Conservation (phyloP, 1,140 invertebrate species). For the Oedothorax gibbosus region DNA sequence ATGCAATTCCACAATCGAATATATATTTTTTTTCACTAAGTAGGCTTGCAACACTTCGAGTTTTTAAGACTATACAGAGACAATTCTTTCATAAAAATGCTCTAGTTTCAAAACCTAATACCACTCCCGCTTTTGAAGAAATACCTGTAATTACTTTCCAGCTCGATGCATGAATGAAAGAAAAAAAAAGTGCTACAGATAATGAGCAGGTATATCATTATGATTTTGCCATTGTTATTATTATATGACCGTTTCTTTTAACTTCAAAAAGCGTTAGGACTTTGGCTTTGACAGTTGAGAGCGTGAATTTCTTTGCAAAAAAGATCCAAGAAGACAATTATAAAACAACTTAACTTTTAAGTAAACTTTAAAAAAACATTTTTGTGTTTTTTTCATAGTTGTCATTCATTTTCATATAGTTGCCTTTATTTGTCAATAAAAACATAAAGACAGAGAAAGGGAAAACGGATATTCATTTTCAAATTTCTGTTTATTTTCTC, state of each 20-base stretch:
- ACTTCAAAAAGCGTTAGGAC: no score
- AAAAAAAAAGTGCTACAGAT: slow-evolving; percentile 1
- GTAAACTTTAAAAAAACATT: no score
- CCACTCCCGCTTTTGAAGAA: slow-evolving; percentile 16
- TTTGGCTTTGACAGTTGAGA: no score
- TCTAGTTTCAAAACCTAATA: slow-evolving; percentile 2
- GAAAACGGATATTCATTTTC: no score
- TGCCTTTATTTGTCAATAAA: no score
- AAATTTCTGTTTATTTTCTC: no score
- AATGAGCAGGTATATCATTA: slow-evolving; percentile 19
- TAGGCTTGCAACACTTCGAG: background rate
- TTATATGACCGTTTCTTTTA: slow-evolving; percentile 1
- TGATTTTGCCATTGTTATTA: slow-evolving; percentile 6
- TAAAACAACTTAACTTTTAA: no score
- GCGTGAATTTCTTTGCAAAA: no score
- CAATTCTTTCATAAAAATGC: background rate
- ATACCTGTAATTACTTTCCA: slow-evolving; percentile 18
- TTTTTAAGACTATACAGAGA: background rate
- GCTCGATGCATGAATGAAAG: background rate
- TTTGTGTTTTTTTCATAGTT: no score
- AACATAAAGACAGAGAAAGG: no score
- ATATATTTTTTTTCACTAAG: background rate
- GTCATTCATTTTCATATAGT: no score
- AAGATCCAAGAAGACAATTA: no score
- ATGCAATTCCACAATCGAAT: background rate